These are phyloP conservation scores for Rhinella marina DNA, from an alignment of 2,797 vertebrate species.

Conservation along the genomic window DNA sequence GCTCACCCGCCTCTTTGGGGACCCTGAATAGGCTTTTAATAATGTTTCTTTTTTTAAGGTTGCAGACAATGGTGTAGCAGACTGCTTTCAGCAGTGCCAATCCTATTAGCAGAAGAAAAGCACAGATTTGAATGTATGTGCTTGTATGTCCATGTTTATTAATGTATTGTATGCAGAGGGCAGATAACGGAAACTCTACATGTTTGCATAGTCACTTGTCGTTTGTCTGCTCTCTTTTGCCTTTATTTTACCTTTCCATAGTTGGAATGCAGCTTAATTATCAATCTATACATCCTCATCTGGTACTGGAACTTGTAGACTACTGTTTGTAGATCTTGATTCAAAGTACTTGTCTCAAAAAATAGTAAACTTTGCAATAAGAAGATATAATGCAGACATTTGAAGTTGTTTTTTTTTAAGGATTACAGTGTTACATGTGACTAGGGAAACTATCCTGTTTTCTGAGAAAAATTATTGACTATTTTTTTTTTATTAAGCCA, in stretches of 20 bases:
- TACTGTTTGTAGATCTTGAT: neutral
- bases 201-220: conserved; percentile 2
- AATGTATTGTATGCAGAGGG: conserved; percentile 57
- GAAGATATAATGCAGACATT: neutral
- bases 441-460: neutral
- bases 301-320: neutral
- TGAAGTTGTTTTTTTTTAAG: neutral
- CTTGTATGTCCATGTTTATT: conserved; percentile 56
- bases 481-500: neutral
- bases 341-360: neutral
- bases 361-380: neutral
- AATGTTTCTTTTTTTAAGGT: conserved; percentile 87
- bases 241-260: conserved; percentile 28
- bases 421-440: too few species aligned
- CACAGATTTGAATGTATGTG: conserved; percentile 67
- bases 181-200: conserved; percentile 42
- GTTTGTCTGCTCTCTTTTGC: neutral
- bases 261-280: neutral
- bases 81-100: conserved; percentile 82
- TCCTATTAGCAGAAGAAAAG: conserved; percentile 85
- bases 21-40: conserved; percentile 85
- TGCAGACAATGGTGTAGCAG: conserved; percentile 77
- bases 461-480: neutral
- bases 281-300: neutral
- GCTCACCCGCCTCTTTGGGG: conserved; percentile 78